Evolutionary conservation across 2,797 vertebrate species (phyloP), one percentile per base, ranked within the genome.

Genomic region (Crypturellus tataupa): DNA sequence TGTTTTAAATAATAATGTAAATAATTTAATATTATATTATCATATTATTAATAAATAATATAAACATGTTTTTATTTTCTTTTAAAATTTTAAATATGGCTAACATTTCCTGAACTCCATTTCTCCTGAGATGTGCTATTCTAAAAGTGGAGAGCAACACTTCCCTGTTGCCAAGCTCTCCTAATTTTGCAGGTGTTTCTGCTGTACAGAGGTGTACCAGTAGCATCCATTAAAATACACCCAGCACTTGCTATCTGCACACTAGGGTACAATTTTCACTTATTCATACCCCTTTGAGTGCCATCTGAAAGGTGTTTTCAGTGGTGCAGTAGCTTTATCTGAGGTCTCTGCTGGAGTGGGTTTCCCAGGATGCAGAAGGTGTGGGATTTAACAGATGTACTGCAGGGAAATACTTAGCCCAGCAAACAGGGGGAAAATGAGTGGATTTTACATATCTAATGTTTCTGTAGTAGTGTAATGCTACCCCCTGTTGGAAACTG

Each of bases 401-500:
- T 88, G 39, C 25, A 49, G 13, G 53, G 71, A 37, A 53, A 91
- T 77, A 8, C 21, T 91, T 70, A 53, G 59, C 35, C 3, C 70
- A 47, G 31, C 31, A 55, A 49, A 77, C 37, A 20, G 73, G 68
- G 82, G 67, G 70, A 96, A 91, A 86, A 58, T 12, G 86, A 86
- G 31, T n/a, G 37, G 55, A 16, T 75, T 69, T 80, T 68, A 35
- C 76, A 56, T 59, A 69, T 13, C 16, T 25, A 68, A 63, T 63
- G 11, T 84, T 92, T 67, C 63, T 91, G 44, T 18, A 75, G 82
- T 39, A 94, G 95, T 90, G 95, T 93, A 91, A 96, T 93, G 78
- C 93, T 97, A 95, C 95, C 95, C 95, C 78, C 96, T 97, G 80
- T 95, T 96, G 96, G 95, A 94, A 96, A 64, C n/a, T 56, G 31